These are phyloP conservation scores for Monochamus alternatus DNA, from an alignment of 2,888 invertebrate species.

Conservation along the genomic window DNA sequence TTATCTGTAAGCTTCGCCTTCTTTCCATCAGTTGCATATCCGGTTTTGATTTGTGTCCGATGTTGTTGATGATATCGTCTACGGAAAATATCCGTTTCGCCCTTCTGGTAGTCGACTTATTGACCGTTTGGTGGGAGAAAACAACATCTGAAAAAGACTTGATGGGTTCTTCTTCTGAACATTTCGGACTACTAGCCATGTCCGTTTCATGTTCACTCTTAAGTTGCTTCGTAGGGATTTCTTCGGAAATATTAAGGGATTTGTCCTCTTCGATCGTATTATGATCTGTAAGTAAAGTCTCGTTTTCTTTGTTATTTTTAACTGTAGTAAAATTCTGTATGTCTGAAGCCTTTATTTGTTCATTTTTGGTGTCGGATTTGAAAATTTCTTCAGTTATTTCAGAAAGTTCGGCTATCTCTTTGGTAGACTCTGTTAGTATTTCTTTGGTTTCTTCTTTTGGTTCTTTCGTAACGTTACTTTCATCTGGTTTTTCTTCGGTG, in stretches of 20 bases:
- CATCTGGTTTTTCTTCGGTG: background rate
- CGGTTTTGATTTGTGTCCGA: slow-evolving; percentile 49
- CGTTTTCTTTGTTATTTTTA: background rate
- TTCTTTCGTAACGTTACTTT: background rate
- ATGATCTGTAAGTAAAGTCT: background rate
- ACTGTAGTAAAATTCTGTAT: background rate
- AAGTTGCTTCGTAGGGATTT: background rate
- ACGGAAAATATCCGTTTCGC: slow-evolving; percentile 62
- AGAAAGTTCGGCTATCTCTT: background rate
- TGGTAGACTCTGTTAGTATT: background rate
- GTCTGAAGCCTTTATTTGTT: background rate
- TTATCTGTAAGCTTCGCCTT: slow-evolving; percentile 48
- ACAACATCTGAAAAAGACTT: background rate
- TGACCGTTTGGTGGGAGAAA: background rate
- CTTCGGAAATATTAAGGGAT: background rate
- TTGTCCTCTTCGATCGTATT: background rate
- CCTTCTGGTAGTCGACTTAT: slow-evolving; percentile 38
- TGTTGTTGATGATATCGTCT: slow-evolving; percentile 64
- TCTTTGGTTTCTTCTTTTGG: background rate
- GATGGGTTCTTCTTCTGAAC: background rate
- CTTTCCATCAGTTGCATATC: slow-evolving; percentile 30
- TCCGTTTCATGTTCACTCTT: background rate
- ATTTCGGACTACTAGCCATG: background rate
- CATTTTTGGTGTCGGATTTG: background rate
- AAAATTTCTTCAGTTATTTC: background rate